Percentiles rank a stretch among this genome's conserved stretches.
Evolutionary conservation across 2,888 invertebrate species (phyloP).

Genomic region (Cryptus viduatorius): DNA sequence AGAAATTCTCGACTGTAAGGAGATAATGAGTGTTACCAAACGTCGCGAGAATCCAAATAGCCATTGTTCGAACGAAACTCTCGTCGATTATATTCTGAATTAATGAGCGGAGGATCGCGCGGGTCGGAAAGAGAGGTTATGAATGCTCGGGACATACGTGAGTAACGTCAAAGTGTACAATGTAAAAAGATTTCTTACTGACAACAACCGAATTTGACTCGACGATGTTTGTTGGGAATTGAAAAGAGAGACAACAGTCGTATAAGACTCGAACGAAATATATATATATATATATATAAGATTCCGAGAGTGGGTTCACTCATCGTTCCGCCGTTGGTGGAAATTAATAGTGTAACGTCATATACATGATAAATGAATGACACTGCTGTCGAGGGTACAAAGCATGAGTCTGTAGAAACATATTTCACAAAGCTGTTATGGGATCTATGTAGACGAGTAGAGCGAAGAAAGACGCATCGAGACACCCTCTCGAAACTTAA

Average conservation of each 20-base stretch:
- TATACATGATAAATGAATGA: slow-evolving; percentile 27
- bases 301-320: background rate
- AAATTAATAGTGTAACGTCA: slow-evolving; percentile 25
- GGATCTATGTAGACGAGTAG: background rate
- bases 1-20: background rate
- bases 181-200: slow-evolving; percentile 29
- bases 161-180: background rate
- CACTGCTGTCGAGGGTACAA: slow-evolving; percentile 24
- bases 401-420: slow-evolving; percentile 18
- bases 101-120: background rate
- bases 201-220: slow-evolving; percentile 14
- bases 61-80: slow-evolving; percentile 1
- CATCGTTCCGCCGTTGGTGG: slow-evolving; percentile 19
- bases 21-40: background rate
- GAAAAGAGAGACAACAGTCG: slow-evolving; percentile 1
- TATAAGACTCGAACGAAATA: slow-evolving; percentile 6
- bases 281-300: background rate
- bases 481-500: slow-evolving; percentile 5
- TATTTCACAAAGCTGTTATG: background rate
- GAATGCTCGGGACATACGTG: slow-evolving; percentile 4
- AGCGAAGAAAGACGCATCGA: slow-evolving; percentile 4
- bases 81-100: slow-evolving; percentile 5
- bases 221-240: background rate
- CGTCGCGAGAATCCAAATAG: background rate
- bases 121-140: background rate